These are phyloP conservation scores for Pleuronectes platessa DNA, from an alignment of 2,113 vertebrate genomes.

Conservation along the genomic window DNA sequence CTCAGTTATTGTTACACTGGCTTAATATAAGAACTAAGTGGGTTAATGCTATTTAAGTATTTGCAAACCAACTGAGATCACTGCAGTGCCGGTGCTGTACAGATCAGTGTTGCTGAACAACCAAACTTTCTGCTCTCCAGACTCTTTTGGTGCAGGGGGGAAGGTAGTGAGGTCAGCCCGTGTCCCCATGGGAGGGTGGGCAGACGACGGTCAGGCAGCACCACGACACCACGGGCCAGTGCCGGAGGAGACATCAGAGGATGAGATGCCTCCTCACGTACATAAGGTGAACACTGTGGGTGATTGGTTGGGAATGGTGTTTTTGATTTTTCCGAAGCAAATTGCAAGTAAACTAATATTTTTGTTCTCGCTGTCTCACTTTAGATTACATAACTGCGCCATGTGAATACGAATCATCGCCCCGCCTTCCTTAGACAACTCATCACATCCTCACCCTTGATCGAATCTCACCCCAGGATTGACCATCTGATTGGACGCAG, in stretches of 20 bases:
- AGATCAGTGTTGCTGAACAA: background rate
- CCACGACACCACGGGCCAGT: slow-evolving; percentile 87
- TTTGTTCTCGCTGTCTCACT: slow-evolving; percentile 27
- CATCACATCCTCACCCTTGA: slow-evolving; percentile 7
- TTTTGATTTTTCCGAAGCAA: slow-evolving; percentile 10
- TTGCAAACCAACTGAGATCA: background rate
- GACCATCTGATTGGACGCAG: slow-evolving; percentile 1
- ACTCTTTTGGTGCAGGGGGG: slow-evolving; percentile 51
- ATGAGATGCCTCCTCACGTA: slow-evolving; percentile 92
- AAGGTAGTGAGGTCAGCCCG: slow-evolving; percentile 87
- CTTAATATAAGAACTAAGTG: background rate
- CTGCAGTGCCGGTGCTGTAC: background rate
- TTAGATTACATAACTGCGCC: slow-evolving; percentile 68
- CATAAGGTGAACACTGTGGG: slow-evolving; percentile 85
- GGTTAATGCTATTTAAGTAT: background rate
- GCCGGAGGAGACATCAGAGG: slow-evolving; percentile 93
- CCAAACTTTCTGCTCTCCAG: slow-evolving; percentile 44
- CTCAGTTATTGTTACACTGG: background rate
- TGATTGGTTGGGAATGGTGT: background rate
- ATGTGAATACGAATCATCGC: slow-evolving; percentile 17
- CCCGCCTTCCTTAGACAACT: background rate
- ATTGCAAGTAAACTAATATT: slow-evolving; percentile 6
- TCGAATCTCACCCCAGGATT: slow-evolving; percentile 9
- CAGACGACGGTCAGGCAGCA: slow-evolving; percentile 86
- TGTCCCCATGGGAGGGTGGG: slow-evolving; percentile 95